These are phyloP conservation scores for Pseudorectes ferrugineus DNA, from an alignment of 2,113 vertebrate genomes.

Conservation along the genomic window DNA sequence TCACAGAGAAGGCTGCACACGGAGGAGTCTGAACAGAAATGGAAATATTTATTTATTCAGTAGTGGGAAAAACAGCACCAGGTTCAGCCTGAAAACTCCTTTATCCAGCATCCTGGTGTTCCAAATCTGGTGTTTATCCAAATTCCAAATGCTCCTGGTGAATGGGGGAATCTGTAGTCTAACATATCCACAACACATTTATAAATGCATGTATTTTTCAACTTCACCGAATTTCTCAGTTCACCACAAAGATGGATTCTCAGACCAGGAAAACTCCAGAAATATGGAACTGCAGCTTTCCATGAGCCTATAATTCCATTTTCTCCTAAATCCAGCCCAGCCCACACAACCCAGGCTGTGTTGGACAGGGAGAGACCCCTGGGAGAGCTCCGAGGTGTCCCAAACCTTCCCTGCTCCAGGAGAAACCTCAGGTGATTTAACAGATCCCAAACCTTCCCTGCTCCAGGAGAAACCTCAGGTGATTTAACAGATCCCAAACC, in stretches of 20 bases:
- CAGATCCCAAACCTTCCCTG: too few species aligned
- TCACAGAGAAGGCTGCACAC: neutral
- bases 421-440: accelerated
- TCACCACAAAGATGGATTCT: neutral
- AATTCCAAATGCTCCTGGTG: too few species aligned
- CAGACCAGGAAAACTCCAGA: neutral
- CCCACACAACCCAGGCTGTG: neutral
- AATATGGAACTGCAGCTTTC: accelerated
- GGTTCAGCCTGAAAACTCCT: neutral
- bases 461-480: too few species aligned
- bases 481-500: too few species aligned
- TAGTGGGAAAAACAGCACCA: neutral
- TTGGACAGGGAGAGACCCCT: neutral
- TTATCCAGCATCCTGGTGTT: neutral
- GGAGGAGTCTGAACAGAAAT: neutral
- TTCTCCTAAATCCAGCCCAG: neutral
- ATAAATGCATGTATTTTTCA: accelerated
- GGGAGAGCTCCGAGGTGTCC: neutral
- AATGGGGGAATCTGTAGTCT: neutral
- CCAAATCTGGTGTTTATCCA: too few species aligned
- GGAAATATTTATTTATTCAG: neutral
- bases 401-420: accelerated
- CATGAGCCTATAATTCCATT: accelerated
- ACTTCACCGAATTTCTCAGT: neutral
- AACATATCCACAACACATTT: accelerated